Evolutionary conservation across 2,888 invertebrate genomes (phyloP).

Genomic region (Phyllotreta striolata): DNA sequence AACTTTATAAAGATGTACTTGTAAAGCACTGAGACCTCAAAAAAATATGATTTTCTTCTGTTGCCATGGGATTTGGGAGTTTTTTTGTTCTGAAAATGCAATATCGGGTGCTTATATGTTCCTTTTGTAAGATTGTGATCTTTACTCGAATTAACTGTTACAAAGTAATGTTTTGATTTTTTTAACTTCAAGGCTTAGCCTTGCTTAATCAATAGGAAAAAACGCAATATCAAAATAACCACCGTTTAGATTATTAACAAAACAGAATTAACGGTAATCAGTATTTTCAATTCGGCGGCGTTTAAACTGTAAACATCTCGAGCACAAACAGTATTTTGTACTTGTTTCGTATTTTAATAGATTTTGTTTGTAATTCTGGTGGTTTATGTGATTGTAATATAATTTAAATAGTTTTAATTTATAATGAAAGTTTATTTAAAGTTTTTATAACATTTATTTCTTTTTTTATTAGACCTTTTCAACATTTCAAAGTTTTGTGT

Average conservation of each 20-base stretch:
- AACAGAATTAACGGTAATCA: conserved; percentile 1
- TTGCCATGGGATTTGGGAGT: conserved; percentile 5
- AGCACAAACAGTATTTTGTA: conserved; percentile 8
- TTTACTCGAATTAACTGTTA: conserved; percentile 32
- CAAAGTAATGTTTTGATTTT: conserved; percentile 31
- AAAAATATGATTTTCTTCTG: conserved; percentile 7
- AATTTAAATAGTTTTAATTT: conserved; percentile 10
- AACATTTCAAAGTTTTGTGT: background rate
- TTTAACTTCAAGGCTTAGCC: conserved; percentile 31
- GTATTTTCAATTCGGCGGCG: conserved; percentile 12
- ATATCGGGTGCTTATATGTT: conserved; percentile 37
- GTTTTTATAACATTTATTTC: background rate
- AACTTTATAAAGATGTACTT: too few species aligned
- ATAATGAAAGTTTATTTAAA: conserved; percentile 10
- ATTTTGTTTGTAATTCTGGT: conserved; percentile 7
- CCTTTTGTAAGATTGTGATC: conserved; percentile 34
- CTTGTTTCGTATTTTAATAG: conserved; percentile 1
- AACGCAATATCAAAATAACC: conserved; percentile 21
- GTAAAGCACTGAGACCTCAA: background rate
- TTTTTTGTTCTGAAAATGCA: conserved; percentile 26
- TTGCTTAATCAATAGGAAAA: conserved; percentile 16
- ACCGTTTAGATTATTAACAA: conserved; percentile 5
- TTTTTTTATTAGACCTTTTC: conserved; percentile 7
- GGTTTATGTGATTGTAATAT: conserved; percentile 15
- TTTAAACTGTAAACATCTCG: conserved; percentile 3